Conservation (phyloP, 1,140 invertebrate genomes). For the Drosophila pseudoobscura region DNA sequence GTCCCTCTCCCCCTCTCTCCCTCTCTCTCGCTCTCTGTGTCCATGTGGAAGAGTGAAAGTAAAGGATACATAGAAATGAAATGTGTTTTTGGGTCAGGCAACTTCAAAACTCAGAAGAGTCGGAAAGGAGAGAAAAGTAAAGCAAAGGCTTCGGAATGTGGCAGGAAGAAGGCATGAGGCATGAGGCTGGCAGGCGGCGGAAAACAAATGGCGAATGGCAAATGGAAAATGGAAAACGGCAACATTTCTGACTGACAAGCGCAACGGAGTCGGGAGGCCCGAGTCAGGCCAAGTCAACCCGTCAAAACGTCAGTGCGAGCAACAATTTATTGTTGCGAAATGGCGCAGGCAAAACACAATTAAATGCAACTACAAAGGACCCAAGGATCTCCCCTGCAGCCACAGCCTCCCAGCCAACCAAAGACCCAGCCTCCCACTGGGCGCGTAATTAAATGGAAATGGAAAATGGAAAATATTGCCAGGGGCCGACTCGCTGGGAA, state of each 20-base stretch:
- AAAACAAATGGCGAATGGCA: slow-evolving; percentile 43
- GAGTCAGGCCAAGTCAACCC: slow-evolving; percentile 36
- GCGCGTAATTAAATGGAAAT: slow-evolving; percentile 75
- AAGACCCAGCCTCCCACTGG: slow-evolving; percentile 8
- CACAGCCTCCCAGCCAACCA: slow-evolving; percentile 11
- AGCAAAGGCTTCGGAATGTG: no score
- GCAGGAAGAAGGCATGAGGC: slow-evolving; percentile 46
- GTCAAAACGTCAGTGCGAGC: slow-evolving; percentile 37
- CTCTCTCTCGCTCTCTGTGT: neutral
- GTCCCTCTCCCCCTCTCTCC: neutral
- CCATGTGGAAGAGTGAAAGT: slow-evolving; percentile 67
- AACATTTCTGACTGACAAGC: slow-evolving; percentile 6
- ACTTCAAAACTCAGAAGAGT: slow-evolving; percentile 65
- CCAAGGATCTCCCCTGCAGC: slow-evolving; percentile 9
- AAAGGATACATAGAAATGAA: slow-evolving; percentile 62
- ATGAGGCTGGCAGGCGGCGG: slow-evolving; percentile 20
- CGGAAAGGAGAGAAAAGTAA: slow-evolving; percentile 12
- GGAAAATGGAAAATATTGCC: slow-evolving; percentile 58
- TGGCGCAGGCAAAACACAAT: slow-evolving; percentile 71
- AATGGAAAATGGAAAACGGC: slow-evolving; percentile 9
- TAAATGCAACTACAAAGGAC: slow-evolving; percentile 67
- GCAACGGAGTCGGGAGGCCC: slow-evolving; percentile 12
- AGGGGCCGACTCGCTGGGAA: slow-evolving; percentile 13
- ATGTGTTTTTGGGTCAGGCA: slow-evolving; percentile 82
- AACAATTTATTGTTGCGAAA: slow-evolving; percentile 77